Conservation (phyloP, 92 coral and sea anemone species). For the Palythoa grandiflora region DNA sequence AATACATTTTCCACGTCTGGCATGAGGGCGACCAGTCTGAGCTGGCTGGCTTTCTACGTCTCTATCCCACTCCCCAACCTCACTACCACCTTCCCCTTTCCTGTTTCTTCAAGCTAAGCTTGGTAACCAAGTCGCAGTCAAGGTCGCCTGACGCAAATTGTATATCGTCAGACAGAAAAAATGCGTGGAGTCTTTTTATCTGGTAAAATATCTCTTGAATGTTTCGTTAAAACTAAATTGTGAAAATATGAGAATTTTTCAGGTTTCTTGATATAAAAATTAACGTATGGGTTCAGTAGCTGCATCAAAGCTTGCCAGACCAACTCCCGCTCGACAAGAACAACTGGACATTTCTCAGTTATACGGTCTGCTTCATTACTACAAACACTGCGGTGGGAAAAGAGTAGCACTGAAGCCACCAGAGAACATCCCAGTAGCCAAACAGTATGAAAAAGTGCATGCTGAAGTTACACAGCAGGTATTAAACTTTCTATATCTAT, state of each 20-base stretch:
- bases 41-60: no score
- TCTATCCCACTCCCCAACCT: not conserved
- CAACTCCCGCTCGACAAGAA: conserved; percentile 74
- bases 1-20: no score
- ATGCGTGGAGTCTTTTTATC: not conserved
- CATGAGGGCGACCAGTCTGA: no score
- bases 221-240: not conserved
- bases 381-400: conserved; percentile 64
- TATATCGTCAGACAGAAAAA: not conserved
- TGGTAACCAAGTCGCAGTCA: not conserved
- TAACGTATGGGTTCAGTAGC: conserved; percentile 54
- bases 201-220: not conserved
- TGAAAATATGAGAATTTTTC: not conserved
- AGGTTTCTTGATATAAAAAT: not conserved
- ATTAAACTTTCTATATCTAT: not conserved
- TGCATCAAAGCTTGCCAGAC: conserved; percentile 44
- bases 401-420: conserved; percentile 53
- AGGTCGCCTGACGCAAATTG: not conserved
- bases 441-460: conserved; percentile 68
- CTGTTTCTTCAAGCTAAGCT: not conserved
- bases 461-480: conserved; percentile 74
- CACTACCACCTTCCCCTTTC: no score
- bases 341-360: conserved; percentile 67
- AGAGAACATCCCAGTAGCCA: conserved; percentile 58
- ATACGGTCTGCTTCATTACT: conserved; percentile 60